Evolutionary conservation across 2,113 vertebrate species (phyloP), one percentile per base, ranked within the genome.

Genomic region (Arenaria interpres): DNA sequence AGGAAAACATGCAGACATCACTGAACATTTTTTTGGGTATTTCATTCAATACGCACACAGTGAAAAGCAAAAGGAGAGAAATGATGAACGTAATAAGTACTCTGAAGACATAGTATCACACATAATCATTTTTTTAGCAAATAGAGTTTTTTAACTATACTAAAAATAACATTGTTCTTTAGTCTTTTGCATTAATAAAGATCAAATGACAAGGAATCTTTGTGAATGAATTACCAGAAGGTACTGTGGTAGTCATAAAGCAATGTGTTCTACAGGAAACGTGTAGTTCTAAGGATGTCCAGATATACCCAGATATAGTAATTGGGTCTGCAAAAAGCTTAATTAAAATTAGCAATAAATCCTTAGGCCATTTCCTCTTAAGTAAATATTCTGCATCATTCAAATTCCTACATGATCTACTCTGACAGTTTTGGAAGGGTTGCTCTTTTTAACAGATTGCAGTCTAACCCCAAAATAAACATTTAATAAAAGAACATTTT

Each of bases 351-450:
- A 97, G 68, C 14, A 88, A 89, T 83, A 91, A 74, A 88, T 93
- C 73, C 67, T 81, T 63, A 91, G 71, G 82, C 59, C 53, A 83
- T 96, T 85, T 96, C 78, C 76, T 97, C 69, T 90, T 77, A 95
- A 97, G 66, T 95, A 98, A 98, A 95, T 89, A 92, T 88, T 94
- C 85, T 89, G 5, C 75, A 88, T 94, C 92, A 96, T 96, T 97
- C 89, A 96, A 87, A 94, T 96, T 87, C 79, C 88, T 97, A 46
- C 37, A 50, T 96, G 77, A 96, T 97, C 59, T 87, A 39, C 48
- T 95, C 84, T 96, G 90, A 96, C 93, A 92, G 62, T 71, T 97
- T 76, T 91, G 79, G 94, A 97, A 93, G 68, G 60, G 53, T 71
- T 94, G 93, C 54, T 75, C 60, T 88, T 97, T 96, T 85, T 90